phyloP scores from a whole-genome alignment of 2,797 vertebrate genomes.

The Pseudopleuronectes americanus region DNA sequence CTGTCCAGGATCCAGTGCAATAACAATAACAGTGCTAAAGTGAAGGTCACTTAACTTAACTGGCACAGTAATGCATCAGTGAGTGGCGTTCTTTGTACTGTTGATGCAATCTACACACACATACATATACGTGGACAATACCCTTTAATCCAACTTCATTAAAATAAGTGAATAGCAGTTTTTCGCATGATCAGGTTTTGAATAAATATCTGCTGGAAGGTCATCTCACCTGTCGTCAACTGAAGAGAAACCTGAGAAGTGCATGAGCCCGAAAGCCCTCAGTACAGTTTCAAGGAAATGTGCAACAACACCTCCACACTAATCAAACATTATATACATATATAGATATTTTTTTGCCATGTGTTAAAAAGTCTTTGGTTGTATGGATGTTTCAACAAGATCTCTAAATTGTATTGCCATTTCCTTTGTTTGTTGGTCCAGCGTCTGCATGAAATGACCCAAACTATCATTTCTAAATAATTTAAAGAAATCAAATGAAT shows the following conservation, averaged over 20 bases:
- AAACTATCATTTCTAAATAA: constrained; percentile 36
- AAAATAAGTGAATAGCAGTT: background rate
- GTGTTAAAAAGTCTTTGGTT: no score
- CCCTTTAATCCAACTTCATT: background rate
- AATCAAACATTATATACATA: background rate
- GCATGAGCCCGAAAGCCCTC: constrained; percentile 16
- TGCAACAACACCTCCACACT: constrained; percentile 38
- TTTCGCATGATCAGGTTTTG: background rate
- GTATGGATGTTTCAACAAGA: no score
- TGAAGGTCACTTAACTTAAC: constrained; percentile 29
- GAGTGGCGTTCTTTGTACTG: background rate
- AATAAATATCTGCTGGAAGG: constrained; percentile 42
- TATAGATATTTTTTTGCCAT: no score
- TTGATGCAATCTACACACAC: background rate
- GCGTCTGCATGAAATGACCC: no score
- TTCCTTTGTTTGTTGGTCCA: background rate
- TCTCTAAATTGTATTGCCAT: background rate
- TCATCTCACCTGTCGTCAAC: constrained; percentile 4
- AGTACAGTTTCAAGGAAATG: constrained; percentile 42
- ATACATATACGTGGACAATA: background rate
- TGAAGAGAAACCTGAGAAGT: constrained; percentile 50
- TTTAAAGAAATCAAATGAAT: constrained; percentile 32
- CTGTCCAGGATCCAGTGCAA: constrained; percentile 60
- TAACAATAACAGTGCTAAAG: constrained; percentile 31
- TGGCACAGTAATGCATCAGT: background rate